phyloP scores from a whole-genome alignment of 2,113 vertebrate species.

The Pangasianodon gigas region DNA sequence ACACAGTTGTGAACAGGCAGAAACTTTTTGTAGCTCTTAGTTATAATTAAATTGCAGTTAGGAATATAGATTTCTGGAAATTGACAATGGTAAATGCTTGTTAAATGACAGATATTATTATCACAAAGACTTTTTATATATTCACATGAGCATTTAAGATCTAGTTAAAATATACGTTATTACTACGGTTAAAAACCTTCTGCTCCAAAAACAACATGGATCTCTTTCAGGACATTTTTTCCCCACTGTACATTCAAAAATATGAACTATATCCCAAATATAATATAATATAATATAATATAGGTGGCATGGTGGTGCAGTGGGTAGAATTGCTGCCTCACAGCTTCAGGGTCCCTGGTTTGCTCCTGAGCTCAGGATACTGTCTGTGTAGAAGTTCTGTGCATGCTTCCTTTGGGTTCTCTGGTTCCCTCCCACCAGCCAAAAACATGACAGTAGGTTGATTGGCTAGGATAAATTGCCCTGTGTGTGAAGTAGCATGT shows the following conservation, averaged over 20 bases:
- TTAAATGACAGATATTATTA: not conserved
- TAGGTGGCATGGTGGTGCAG: not conserved
- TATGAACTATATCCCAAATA: not conserved
- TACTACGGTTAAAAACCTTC: not conserved
- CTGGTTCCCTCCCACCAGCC: not conserved
- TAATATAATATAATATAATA: not conserved
- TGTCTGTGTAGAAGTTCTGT: not conserved
- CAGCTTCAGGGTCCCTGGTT: not conserved
- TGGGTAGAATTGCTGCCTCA: not conserved
- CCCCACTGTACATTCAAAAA: not conserved
- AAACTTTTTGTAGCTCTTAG: not conserved
- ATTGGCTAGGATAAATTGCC: not conserved
- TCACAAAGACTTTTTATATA: not conserved
- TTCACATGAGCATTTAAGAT: not conserved
- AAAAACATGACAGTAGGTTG: not conserved
- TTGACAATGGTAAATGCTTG: not conserved
- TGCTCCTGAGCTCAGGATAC: not conserved
- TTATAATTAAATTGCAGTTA: not conserved
- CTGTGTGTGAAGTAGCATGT: not conserved
- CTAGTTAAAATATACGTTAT: not conserved
- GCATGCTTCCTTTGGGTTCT: not conserved
- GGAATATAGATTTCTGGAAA: not conserved
- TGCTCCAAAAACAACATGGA: not conserved
- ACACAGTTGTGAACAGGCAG: not conserved
- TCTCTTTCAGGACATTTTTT: not conserved